Base-by-base conservation (phyloP, 2,888 invertebrate genomes). In the Mycalesis mineus region DNA sequence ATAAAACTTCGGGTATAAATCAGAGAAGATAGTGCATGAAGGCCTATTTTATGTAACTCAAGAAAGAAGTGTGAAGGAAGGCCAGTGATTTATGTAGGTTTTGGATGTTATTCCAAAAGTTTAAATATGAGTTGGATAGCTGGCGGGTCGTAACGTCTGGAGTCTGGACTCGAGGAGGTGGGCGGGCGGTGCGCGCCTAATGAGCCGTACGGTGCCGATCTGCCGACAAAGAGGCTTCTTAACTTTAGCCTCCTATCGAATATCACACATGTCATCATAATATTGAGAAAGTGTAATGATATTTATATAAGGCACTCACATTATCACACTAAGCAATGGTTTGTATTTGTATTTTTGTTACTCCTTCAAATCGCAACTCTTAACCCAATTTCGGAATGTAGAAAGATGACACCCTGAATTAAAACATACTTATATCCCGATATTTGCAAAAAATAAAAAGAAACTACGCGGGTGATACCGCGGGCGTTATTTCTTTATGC, bases 11-110 rank as follows among this genome's bases (percentile, higher is more conserved):
- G 75, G 72, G 68, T 69, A 72, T 82, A 84, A 84, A 84, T 82
- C 82, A 84, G 71, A 66, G 69, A 70, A 79, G 78, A 82, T 80
- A 78, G 77, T 75, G 75, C 78, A 76, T 75, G 73, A 78, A 74
- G 77, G 73, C 74, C 82, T 81, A 83, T 86, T 85, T 83, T 81
- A 83, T 86, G 84, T 83, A 88, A 86, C 86, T 85, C 81, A 72
- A 74, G 75, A 74, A 76, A 80, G 81, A 84, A 75, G 78, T 83
- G 83, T 82, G 79, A 83, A 84, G 75, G 78, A 84, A 82, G 78
- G 80, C 70, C 73, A 65, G 76, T 84, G 84, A 87, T 86, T 87
- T 84, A 88, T 85, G 77, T 74, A 68, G 74, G 77, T 70, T 75
- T 44, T 7, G 14, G 28, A 31, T 70, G 74, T 78, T 73, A 80